Percentiles rank a stretch among this genome's conserved stretches.
phyloP scores from a whole-genome alignment of 2,113 vertebrate species.

The Megalops atlanticus region DNA sequence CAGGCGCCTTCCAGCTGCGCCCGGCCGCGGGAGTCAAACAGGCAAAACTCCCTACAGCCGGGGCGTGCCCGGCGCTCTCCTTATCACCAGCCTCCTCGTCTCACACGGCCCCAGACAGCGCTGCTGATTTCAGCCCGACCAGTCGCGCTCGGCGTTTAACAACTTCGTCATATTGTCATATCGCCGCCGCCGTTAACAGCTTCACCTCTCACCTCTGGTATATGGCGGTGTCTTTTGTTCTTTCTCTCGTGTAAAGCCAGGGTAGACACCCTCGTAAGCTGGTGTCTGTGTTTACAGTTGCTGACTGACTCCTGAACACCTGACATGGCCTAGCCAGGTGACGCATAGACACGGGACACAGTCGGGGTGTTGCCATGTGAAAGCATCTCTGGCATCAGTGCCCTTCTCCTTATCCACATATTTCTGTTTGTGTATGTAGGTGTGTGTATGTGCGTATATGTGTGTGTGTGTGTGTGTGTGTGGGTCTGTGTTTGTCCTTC shows the following conservation, averaged over 20 bases:
- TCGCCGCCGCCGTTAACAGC: background rate
- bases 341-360: background rate
- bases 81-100: background rate
- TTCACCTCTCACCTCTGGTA: background rate
- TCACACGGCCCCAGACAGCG: background rate
- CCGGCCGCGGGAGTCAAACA: background rate
- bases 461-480: constrained; percentile 14
- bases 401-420: background rate
- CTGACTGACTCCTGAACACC: background rate
- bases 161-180: background rate
- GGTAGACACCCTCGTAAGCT: background rate
- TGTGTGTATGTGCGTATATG: constrained; percentile 4
- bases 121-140: background rate
- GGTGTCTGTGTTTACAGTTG: background rate
- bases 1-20: background rate
- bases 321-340: background rate
- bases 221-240: background rate
- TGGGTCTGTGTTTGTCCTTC: constrained; percentile 52
- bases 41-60: too few species aligned
- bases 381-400: too few species aligned
- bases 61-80: too few species aligned
- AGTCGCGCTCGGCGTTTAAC: background rate
- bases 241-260: background rate
- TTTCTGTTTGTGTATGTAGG: background rate
- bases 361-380: background rate